Base-by-base conservation (phyloP, 2,888 invertebrate genomes). In the Amiota communis region DNA sequence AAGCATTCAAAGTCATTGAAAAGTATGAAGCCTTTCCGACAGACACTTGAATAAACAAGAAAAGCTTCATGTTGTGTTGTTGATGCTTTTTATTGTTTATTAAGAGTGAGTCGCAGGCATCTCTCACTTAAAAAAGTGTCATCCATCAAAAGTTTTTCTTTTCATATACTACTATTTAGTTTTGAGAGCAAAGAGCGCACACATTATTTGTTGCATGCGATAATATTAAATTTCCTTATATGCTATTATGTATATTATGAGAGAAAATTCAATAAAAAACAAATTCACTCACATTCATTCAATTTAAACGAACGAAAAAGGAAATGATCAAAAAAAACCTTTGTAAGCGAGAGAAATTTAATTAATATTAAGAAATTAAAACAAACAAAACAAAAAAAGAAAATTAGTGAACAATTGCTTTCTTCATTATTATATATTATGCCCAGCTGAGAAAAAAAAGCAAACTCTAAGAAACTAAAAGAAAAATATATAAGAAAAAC, bases 361-460 rank as follows among this genome's bases (percentile, higher is more conserved):
- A 15, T 51, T 63, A 15, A 36, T 36, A 53, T 57, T 61, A 67
- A 61, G n/a, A 59, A 53, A 57, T 72, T 65, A 71, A 51, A 74
- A 70, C 23, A 65, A 70, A 78, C 59, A 46, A 75, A 36, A 64
- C 23, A 73, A 67, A 76, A 75, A 76, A 77, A 71, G 75, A 74
- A 36, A 75, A 80, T 59, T 57, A 59, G 59, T 59, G 17, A 59
- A 59, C n/a, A 59, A 63, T 63, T 68, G 67, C 53, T 68, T 68
- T 53, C 72, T 73, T 76, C 56, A 82, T 78, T 75, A 78, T 67
- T 67, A 74, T 74, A 72, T 36, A 36, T 70, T 74, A 72, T 72
- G 77, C 75, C 74, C 72, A 76, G 74, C 81, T 76, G 76, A 74
- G 63, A 36, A 36, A 36, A n/a, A n/a, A n/a, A n/a, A n/a, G n/a